Conservation (phyloP, 2,888 invertebrate species). For the Cryptocheilus praepositus region DNA sequence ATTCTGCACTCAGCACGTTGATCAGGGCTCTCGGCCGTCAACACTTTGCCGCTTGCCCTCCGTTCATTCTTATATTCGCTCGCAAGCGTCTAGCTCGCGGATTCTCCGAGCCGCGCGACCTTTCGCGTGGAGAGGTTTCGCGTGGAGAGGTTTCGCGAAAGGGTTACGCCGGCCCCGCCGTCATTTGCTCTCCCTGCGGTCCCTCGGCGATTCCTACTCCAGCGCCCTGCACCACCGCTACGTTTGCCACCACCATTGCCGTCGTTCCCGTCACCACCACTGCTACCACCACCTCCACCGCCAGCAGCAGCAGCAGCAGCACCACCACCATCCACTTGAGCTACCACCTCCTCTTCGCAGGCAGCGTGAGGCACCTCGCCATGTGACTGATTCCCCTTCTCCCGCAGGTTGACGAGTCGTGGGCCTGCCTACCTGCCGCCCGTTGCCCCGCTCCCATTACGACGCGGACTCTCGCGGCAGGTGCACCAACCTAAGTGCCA, state of each 20-base stretch:
- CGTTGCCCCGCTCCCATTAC: constrained; percentile 74
- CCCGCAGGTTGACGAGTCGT: constrained; percentile 69
- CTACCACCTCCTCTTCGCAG: constrained; percentile 54
- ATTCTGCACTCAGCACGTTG: too few species aligned
- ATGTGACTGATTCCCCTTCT: constrained; percentile 74
- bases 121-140: constrained; percentile 42
- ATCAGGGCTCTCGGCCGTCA: too few species aligned
- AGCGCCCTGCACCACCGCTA: constrained; percentile 42
- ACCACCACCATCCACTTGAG: constrained; percentile 46
- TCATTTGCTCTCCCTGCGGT: constrained; percentile 24
- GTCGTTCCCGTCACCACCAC: constrained; percentile 41
- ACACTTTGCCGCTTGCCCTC: too few species aligned
- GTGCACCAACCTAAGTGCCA: constrained; percentile 73
- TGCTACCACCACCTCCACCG: constrained; percentile 29
- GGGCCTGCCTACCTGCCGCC: constrained; percentile 74
- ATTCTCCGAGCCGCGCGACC: constrained; percentile 1
- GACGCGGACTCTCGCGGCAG: constrained; percentile 75
- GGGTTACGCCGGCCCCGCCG: constrained; percentile 49
- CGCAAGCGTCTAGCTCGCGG: too few species aligned
- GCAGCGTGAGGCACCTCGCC: constrained; percentile 62
- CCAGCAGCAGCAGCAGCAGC: constrained; percentile 27
- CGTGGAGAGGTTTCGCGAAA: constrained; percentile 36
- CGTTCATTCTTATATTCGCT: too few species aligned
- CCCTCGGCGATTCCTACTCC: constrained; percentile 52
- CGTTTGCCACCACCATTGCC: constrained; percentile 32